These are phyloP conservation scores for Lasioglossum malachurum DNA, from an alignment of 2,888 invertebrate species.

Conservation along the genomic window DNA sequence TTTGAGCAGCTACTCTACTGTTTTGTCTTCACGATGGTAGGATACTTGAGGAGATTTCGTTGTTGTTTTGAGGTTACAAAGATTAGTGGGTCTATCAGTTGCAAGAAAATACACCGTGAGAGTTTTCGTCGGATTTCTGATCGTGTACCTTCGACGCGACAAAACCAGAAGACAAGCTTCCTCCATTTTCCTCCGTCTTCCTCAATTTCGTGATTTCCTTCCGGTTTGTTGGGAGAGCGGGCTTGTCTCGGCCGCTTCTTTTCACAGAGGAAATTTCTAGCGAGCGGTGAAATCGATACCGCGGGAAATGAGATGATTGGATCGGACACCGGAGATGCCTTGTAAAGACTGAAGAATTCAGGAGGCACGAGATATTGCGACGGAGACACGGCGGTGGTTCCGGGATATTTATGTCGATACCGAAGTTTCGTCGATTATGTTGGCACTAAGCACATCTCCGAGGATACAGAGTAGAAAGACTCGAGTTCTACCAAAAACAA, in stretches of 20 bases:
- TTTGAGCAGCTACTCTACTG: background rate
- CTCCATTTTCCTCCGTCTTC: constrained; percentile 40
- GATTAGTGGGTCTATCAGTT: background rate
- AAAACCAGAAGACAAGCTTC: constrained; percentile 43
- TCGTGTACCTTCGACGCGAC: background rate
- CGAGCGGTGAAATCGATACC: constrained; percentile 77
- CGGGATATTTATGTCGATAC: constrained; percentile 5
- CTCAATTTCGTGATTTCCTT: constrained; percentile 23
- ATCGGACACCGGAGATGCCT: constrained; percentile 71
- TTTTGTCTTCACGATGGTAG: background rate
- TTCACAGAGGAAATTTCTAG: constrained; percentile 66
- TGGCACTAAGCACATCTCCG: background rate
- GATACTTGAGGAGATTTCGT: background rate
- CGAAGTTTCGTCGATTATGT: background rate
- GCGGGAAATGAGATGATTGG: constrained; percentile 79
- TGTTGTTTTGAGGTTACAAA: too few relatives aligned
- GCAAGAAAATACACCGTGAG: background rate
- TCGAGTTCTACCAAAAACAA: background rate
- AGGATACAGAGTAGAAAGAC: background rate
- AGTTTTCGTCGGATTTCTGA: background rate
- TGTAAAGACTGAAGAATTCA: constrained; percentile 25
- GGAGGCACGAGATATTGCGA: constrained; percentile 1
- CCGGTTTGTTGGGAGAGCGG: background rate
- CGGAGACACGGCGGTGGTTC: background rate
- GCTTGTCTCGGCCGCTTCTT: constrained; percentile 66